Base-by-base conservation (phyloP, 2,113 vertebrate genomes). In the Pica pica region DNA sequence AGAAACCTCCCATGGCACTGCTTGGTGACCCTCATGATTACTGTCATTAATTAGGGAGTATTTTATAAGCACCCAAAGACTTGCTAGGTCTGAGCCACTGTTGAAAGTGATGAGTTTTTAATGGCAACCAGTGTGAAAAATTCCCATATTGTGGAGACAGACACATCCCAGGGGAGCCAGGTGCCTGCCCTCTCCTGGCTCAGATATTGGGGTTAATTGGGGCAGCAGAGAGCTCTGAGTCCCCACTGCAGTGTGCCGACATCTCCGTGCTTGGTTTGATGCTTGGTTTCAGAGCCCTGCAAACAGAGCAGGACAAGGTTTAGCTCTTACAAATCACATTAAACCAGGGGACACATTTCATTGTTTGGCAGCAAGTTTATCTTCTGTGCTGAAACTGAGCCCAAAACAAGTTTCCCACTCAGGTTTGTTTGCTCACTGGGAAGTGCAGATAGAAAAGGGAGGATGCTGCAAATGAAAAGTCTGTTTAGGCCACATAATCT, bases 71-170 rank as follows among this genome's bases (percentile, higher is more conserved):
- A 61, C 84, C 70, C 69, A 57, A 93, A 83, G 59, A 17, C 76
- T 78, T 42, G 37, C 93, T 68, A 55, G 47, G 59, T 78, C 78
- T 70, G n/a, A 94, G 95, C 95, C 96, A 93, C 79, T 83, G 90
- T 89, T 16, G 47, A 84, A 82, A 96, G 93, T 79, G 93, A 92
- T 87, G 96, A 95, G 50, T 95, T 97, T 96, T 97, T 94, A 79
- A 95, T 57, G 90, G 80, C 93, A 95, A 75, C 33, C 71, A 86
- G 79, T 73, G 33, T 15, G 76, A 95, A 81, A 42, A 94, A 78
- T 87, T 93, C 96, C 92, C 82, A 42, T 39, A 16, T 50, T 96
- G 73, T 94, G 94, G 88, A 95, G 88, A 28, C 94, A 95, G 88
- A 70, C 64, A 12, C 24, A 17, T 52, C 88, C 78, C 90, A 1